Evolutionary conservation across 2,797 vertebrate genomes (phyloP), one percentile per base, ranked within the genome.

Genomic region (Oreortyx pictus): DNA sequence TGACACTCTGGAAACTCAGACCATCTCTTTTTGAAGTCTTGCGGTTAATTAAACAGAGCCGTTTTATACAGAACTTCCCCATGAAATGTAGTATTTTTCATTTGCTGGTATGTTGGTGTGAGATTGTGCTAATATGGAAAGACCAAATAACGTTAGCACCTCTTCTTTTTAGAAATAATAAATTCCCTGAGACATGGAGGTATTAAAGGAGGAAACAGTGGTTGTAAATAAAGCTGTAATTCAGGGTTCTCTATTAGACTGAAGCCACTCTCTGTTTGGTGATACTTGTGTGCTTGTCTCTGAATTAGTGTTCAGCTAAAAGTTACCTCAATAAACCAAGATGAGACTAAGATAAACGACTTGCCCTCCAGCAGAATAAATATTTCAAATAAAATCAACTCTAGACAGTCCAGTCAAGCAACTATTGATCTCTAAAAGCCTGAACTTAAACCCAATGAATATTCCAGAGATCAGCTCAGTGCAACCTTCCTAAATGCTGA

Each of bases 301-400:
- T 82, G 80, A 82, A 91, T 96, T 82, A 93, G 88, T 73, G 91
- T 70, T 91, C 61, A 78, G 82, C 57, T 97, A 70, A 93, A 95
- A 94, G 93, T 96, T 96, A 90, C 68, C 86, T 95, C 59, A 50
- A 80, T 96, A 96, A 96, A 96, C 86, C 90, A 65, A 92, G 96
- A 97, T 95, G 96, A 97, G 96, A 97, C 96, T 92, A 95, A 97
- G 97, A 98, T 94, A 97, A 97, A 98, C 95, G 97, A 65, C 97
- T 93, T 97, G 93, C 96, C 97, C 95, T 97, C 94, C 0, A 22
- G 96, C 93, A 97, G 97, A 97, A 98, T 97, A 98, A 98, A 98
- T 98, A 98, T 97, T 98, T 98, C 97, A 98, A 96, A 96, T 97
- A 97, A 97, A 97, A 97, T 97, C 97, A 97, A 96, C 97, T 94